These are phyloP conservation scores for Heteronetta atricapilla DNA, from an alignment of 2,113 vertebrate species.

Conservation along the genomic window DNA sequence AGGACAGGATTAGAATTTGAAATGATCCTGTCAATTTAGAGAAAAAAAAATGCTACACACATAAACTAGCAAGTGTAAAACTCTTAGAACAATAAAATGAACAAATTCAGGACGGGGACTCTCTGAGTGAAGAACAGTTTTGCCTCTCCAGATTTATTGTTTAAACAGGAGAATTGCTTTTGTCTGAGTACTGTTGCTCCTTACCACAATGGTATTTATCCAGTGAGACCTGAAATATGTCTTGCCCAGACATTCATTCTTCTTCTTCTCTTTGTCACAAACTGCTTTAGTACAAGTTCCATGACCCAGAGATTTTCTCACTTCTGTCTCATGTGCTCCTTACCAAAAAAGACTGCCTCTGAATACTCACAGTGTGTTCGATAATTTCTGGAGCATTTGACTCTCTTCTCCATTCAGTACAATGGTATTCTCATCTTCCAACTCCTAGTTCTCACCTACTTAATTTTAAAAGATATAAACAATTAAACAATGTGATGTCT, in stretches of 20 bases:
- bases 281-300: neutral
- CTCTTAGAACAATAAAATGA: neutral
- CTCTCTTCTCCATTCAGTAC: neutral
- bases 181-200: neutral
- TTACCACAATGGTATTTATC: neutral
- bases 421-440: neutral
- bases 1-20: neutral
- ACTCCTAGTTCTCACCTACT: neutral
- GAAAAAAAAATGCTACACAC: neutral
- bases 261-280: neutral
- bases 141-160: neutral
- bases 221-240: neutral
- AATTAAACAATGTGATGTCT: neutral
- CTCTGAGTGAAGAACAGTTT: neutral
- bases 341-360: neutral
- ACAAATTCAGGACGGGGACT: neutral
- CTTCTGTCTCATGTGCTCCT: neutral
- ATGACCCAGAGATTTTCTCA: neutral
- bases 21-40: neutral
- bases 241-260: fast-evolving
- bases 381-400: neutral
- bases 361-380: neutral
- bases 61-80: neutral
- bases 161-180: neutral
- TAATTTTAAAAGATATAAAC: neutral